phyloP scores from a whole-genome alignment of 2,797 vertebrate genomes.

The Vespertilio murinus region DNA sequence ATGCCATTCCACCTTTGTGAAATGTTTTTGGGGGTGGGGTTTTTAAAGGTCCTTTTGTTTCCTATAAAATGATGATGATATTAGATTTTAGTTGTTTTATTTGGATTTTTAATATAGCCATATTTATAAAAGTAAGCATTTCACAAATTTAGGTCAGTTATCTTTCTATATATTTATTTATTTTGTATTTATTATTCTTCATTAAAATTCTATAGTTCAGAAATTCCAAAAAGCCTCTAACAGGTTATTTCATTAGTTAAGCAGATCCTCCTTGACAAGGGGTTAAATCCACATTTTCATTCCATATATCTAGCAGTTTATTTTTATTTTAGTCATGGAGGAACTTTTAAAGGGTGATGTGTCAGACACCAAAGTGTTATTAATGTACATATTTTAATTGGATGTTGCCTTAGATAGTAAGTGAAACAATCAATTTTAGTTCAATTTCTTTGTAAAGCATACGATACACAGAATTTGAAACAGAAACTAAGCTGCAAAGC shows the following conservation, averaged over 20 bases:
- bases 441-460: background rate
- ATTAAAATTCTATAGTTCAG: background rate
- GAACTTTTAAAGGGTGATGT: background rate
- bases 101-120: background rate
- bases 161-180: background rate
- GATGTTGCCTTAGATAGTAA: background rate
- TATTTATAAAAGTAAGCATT: background rate
- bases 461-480: background rate
- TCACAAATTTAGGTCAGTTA: background rate
- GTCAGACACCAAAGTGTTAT: background rate
- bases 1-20: background rate
- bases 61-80: background rate
- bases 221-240: background rate
- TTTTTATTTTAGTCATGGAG: background rate
- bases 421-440: background rate
- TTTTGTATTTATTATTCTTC: background rate
- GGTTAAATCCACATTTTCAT: background rate
- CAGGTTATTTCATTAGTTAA: background rate
- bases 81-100: background rate
- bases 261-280: background rate
- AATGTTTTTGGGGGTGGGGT: fast-evolving
- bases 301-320: background rate
- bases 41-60: background rate
- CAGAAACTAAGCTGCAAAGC: background rate
- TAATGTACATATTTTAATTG: background rate